Evolutionary conservation across 2,888 invertebrate genomes (phyloP).

Genomic region (Drosophila demipolita): DNA sequence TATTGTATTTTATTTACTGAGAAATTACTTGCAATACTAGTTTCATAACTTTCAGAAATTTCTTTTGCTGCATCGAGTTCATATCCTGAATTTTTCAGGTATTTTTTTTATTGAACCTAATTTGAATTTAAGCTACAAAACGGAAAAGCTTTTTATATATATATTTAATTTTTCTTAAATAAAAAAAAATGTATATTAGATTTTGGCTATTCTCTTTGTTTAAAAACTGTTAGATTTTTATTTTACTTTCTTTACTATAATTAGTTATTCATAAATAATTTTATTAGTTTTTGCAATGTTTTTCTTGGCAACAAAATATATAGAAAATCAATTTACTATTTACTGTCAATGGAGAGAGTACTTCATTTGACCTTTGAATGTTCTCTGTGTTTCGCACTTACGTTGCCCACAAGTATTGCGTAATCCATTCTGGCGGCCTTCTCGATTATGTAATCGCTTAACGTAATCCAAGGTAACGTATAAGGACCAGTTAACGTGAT

Average conservation of each 20-base stretch:
- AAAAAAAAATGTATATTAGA: neutral
- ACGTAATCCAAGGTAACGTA: constrained; percentile 28
- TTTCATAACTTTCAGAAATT: neutral
- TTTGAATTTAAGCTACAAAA: neutral
- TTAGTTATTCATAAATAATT: neutral
- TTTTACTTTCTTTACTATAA: neutral
- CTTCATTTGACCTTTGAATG: constrained; percentile 49
- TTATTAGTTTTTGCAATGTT: neutral
- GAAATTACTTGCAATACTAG: neutral
- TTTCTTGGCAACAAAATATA: neutral
- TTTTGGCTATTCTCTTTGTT: neutral
- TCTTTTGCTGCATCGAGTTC: neutral
- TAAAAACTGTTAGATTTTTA: neutral
- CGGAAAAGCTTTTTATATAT: neutral
- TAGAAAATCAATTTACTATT: constrained; percentile 24
- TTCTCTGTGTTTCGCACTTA: constrained; percentile 45
- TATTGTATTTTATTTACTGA: neutral
- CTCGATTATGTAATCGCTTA: constrained; percentile 59
- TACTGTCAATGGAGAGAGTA: neutral
- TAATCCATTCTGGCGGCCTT: constrained; percentile 64
- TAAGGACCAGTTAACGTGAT: constrained; percentile 26
- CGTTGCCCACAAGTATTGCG: constrained; percentile 59
- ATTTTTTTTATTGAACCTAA: neutral
- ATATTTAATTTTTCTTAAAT: neutral
- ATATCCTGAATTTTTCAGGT: neutral